phyloP scores from a whole-genome alignment of 2,797 vertebrate genomes.

The Spondyliosoma cantharus region DNA sequence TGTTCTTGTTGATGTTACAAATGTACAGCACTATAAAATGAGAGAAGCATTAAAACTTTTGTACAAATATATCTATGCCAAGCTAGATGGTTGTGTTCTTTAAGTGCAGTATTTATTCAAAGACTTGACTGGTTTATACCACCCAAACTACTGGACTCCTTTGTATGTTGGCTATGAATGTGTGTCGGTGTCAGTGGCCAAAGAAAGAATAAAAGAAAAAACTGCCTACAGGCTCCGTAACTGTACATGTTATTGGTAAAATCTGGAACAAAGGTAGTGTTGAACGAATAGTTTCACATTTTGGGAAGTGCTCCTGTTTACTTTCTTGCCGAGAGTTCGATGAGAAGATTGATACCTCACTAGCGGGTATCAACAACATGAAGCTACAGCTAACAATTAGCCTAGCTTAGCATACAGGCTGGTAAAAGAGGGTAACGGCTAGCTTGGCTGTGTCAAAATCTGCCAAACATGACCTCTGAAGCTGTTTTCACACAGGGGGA shows the following conservation, averaged over 20 bases:
- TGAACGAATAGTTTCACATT: neutral
- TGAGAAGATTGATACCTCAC: neutral
- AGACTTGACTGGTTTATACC: constrained; percentile 49
- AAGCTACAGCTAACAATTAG: neutral
- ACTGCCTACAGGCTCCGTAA: constrained; percentile 21
- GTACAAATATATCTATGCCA: constrained; percentile 54
- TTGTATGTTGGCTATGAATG: constrained; percentile 66
- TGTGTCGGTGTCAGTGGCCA: constrained; percentile 62
- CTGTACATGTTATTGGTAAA: constrained; percentile 28
- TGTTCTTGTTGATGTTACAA: constrained; percentile 49
- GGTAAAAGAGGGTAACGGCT: neutral
- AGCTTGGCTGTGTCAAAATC: neutral
- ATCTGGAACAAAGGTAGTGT: neutral
- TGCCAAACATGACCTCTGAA: neutral
- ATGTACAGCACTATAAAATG: constrained; percentile 55
- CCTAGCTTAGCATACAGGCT: neutral
- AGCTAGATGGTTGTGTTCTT: constrained; percentile 49
- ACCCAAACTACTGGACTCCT: constrained; percentile 47
- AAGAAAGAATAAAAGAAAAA: constrained; percentile 62
- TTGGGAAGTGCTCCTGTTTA: neutral
- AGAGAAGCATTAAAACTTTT: constrained; percentile 52
- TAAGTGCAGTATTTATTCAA: constrained; percentile 56
- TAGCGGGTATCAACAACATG: neutral
- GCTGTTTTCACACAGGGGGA: no score
- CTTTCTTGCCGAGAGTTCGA: neutral